Evolutionary conservation across 2,888 invertebrate genomes (phyloP).

Genomic region (Amphipyra berbera): DNA sequence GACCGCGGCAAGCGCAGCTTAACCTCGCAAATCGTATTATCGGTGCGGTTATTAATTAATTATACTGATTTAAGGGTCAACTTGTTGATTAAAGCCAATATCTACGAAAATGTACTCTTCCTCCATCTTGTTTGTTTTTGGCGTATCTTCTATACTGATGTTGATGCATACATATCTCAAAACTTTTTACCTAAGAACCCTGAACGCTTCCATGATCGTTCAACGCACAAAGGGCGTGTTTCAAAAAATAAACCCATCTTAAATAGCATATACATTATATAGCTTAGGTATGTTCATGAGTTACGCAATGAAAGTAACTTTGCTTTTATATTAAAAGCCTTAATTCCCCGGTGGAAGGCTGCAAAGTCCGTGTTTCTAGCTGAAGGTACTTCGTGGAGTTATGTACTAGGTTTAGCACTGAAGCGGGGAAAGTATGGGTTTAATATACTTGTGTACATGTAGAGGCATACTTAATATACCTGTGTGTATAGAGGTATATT

Average conservation of each 20-base stretch:
- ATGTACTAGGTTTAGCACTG: constrained; percentile 43
- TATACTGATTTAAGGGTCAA: too few relatives aligned
- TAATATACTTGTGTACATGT: constrained; percentile 34
- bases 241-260: constrained; percentile 34
- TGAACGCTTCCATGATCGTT: constrained; percentile 18
- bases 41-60: too few relatives aligned
- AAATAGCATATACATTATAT: constrained; percentile 26
- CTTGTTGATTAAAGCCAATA: too few relatives aligned
- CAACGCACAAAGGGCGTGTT: constrained; percentile 5
- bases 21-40: too few relatives aligned
- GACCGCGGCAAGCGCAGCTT: too few relatives aligned
- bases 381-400: constrained; percentile 41
- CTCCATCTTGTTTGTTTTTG: too few relatives aligned
- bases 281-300: constrained; percentile 31
- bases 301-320: constrained; percentile 54
- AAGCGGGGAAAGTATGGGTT: constrained; percentile 31
- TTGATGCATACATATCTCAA: neutral
- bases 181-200: constrained; percentile 17
- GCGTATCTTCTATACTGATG: too few relatives aligned
- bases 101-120: too few relatives aligned
- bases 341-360: constrained; percentile 52
- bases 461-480: constrained; percentile 7
- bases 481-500: constrained; percentile 17
- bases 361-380: constrained; percentile 32
- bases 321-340: constrained; percentile 60